phyloP scores from a whole-genome alignment of 2,797 vertebrate species.

The Typhlichthys subterraneus region DNA sequence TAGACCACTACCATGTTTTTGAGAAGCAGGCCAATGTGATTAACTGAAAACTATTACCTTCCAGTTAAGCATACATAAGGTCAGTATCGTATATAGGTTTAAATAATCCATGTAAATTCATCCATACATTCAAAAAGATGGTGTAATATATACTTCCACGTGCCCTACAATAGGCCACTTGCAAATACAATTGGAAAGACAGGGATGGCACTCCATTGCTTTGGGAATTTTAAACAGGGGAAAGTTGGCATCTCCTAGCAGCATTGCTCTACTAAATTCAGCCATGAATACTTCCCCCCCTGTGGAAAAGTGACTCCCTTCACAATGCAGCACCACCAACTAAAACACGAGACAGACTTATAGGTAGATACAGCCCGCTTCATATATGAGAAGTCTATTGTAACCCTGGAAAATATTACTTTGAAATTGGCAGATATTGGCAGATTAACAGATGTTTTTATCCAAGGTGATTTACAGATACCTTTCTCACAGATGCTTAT shows the following conservation, averaged over 20 bases:
- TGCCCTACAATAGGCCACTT: conserved; percentile 66
- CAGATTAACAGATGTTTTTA: too few species aligned
- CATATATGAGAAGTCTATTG: conserved; percentile 35
- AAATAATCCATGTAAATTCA: conserved; percentile 9
- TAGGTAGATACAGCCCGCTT: conserved; percentile 42
- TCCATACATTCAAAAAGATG: conserved; percentile 14
- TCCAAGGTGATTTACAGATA: too few species aligned
- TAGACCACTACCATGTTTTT: too few species aligned
- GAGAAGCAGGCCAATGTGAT: too few species aligned
- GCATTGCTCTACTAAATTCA: conserved; percentile 71
- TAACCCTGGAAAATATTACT: conserved; percentile 18
- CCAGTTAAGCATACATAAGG: too few species aligned
- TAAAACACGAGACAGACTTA: conserved; percentile 50
- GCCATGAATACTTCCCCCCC: conserved; percentile 77
- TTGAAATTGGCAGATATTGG: too few species aligned
- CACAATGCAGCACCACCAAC: conserved; percentile 56
- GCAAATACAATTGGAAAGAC: conserved; percentile 71
- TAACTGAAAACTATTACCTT: too few species aligned
- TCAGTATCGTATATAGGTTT: background rate
- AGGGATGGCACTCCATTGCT: conserved; percentile 75
- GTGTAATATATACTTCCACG: background rate
- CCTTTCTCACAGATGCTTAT: too few species aligned
- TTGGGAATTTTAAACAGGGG: conserved; percentile 82
- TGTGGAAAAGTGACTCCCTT: conserved; percentile 65
- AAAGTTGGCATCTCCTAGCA: conserved; percentile 74